These are phyloP conservation scores for Tuberolachnus salignus DNA, from an alignment of 2,888 invertebrate genomes.

Conservation along the genomic window DNA sequence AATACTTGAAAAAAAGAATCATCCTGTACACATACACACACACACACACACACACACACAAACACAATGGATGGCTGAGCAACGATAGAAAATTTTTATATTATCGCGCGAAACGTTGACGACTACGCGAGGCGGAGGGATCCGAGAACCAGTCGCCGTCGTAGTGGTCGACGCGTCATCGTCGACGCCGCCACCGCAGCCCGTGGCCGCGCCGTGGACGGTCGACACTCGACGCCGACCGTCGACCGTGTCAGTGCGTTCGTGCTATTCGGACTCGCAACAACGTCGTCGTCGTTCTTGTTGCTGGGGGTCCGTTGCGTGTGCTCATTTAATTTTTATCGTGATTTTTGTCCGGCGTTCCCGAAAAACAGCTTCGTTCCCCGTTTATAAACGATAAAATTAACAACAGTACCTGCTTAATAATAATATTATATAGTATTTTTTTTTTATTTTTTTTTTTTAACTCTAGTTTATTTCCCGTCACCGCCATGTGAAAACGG, in stretches of 20 bases:
- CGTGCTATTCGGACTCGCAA: slow-evolving; percentile 18
- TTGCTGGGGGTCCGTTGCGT: neutral
- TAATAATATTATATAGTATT: neutral
- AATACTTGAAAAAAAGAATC: no score
- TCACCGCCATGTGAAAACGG: neutral
- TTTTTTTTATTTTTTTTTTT: neutral
- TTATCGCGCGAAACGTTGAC: slow-evolving; percentile 22
- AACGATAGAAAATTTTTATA: slow-evolving; percentile 16
- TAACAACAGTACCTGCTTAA: no score
- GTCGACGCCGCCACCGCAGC: slow-evolving; percentile 1
- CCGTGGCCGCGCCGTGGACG: slow-evolving; percentile 1
- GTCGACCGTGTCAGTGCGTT: slow-evolving; percentile 37
- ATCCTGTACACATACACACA: neutral
- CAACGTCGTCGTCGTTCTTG: neutral
- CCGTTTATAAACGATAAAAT: no score
- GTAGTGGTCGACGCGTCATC: slow-evolving; percentile 23
- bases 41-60: slow-evolving; percentile 13
- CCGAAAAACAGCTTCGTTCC: neutral
- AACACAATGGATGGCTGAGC: slow-evolving; percentile 9
- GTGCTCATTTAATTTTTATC: neutral
- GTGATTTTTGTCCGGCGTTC: neutral
- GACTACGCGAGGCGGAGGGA: neutral
- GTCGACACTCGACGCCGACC: slow-evolving; percentile 1
- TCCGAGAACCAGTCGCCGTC: slow-evolving; percentile 46
- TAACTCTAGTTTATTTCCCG: neutral